phyloP scores from a whole-genome alignment of 2,113 vertebrate genomes.

The Litocranius walleri region DNA sequence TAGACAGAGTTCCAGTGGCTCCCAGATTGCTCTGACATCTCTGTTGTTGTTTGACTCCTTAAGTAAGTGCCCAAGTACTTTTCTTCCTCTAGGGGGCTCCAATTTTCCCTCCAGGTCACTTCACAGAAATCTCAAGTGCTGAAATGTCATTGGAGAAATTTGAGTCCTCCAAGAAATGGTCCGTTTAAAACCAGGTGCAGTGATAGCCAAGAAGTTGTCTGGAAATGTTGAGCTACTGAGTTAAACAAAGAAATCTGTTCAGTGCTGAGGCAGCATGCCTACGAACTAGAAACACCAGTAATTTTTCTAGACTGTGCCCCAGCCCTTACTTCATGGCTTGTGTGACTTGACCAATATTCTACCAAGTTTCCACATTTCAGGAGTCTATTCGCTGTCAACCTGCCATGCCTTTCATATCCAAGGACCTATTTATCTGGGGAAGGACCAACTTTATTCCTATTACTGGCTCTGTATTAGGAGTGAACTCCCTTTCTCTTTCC shows the following conservation, averaged over 20 bases:
- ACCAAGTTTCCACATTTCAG: not conserved
- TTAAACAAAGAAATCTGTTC: not conserved
- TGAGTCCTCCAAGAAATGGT: not conserved
- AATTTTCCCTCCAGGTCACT: not conserved
- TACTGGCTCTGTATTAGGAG: not conserved
- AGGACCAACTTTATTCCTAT: not conserved
- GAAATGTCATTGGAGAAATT: not conserved
- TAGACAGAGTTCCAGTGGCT: not conserved
- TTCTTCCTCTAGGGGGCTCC: not conserved
- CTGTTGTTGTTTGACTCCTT: not conserved
- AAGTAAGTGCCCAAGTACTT: not conserved
- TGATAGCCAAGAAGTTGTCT: not conserved
- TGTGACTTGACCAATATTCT: not conserved
- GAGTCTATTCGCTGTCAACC: not conserved
- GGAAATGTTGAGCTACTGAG: not conserved
- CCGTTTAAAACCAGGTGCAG: not conserved
- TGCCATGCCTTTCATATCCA: not conserved
- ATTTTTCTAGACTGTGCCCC: not conserved
- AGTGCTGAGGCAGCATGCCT: not conserved
- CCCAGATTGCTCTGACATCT: not conserved
- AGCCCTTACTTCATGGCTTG: not conserved
- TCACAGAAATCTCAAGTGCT: not conserved
- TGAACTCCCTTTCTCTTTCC: not conserved
- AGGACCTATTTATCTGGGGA: not conserved
- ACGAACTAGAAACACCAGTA: not conserved